Evolutionary conservation across 1,140 invertebrate genomes (phyloP).

Genomic region (Drosophila oshimai): DNA sequence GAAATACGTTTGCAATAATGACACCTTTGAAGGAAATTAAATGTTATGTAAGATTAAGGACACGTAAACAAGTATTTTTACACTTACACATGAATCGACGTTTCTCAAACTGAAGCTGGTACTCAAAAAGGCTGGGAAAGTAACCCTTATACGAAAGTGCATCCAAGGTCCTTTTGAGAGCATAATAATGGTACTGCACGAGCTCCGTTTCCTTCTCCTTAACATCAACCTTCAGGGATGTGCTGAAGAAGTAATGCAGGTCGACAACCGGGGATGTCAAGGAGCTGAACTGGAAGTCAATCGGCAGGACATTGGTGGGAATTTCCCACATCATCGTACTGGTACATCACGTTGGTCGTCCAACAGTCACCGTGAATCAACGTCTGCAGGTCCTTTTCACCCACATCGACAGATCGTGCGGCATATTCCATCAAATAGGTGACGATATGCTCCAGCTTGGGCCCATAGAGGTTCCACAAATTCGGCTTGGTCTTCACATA

Average conservation of each 20-base stretch:
- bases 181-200: conserved; percentile 62
- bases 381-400: conserved; percentile 84
- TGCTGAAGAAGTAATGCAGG: conserved; percentile 70
- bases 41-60: neutral
- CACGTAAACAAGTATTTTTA: no score
- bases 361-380: conserved; percentile 86
- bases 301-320: conserved; percentile 77
- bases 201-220: conserved; percentile 33
- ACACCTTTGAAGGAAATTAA: conserved; percentile 4
- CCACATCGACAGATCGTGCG: conserved; percentile 39
- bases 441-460: conserved; percentile 44
- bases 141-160: conserved; percentile 38
- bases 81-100: conserved; percentile 58
- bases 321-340: conserved; percentile 82
- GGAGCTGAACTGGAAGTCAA: conserved; percentile 70
- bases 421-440: conserved; percentile 58
- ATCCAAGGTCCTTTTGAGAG: conserved; percentile 28
- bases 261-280: conserved; percentile 56
- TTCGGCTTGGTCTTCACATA: conserved; percentile 32
- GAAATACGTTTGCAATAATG: conserved; percentile 21
- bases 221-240: conserved; percentile 48
- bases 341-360: conserved; percentile 87
- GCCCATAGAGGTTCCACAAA: conserved; percentile 35
- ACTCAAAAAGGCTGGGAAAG: conserved; percentile 58
- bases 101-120: conserved; percentile 55